Base-by-base conservation (phyloP, 2,113 vertebrate genomes). In the Poecilia latipinna region DNA sequence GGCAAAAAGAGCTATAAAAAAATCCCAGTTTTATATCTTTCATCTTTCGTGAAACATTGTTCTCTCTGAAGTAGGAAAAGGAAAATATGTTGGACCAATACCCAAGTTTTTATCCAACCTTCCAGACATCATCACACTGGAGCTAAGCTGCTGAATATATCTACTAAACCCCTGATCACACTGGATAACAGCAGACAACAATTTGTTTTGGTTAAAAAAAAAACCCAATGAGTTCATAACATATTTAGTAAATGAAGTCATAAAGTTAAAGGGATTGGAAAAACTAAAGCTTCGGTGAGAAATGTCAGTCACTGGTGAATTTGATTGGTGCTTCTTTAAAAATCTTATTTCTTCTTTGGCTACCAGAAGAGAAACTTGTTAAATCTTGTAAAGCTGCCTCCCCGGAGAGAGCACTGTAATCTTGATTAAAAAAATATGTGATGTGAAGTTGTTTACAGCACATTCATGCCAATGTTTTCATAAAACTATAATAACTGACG, bases 241-340 rank as follows among this genome's bases (percentile, higher is more conserved):
- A 64, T 57, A 8, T 79, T 74, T 10, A 19, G 70, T 61, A 70
- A 70, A 70, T 42, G 1, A 28, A 51, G 32, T 79, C 70, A 72
- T 70, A 72, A 83, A 79, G 35, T 79, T 29, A 82, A 37, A 82
- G 13, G 37, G 77, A 82, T 77, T 84, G 67, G 51, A 57, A 75
- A 77, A 83, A 82, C 62, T 74, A 70, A 88, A 78, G 70, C 70
- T 78, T 77, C 77, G 62, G 24, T 80, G 80, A 85, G 80, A 82
- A 79, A 82, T 66, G 33, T 39, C 82, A 78, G 35, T 66, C 51
- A 72, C 70, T 65, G 54, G 42, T 61, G 70, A 76, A 82, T 66
- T 82, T 63, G 72, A 37, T 82, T 71, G n/a, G 33, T 77, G 77
- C 37, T 39, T 70, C 62, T 83, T 72, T 66, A 51, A 71, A 57